phyloP scores from a whole-genome alignment of 2,888 invertebrate species.

The Tigriopus californicus region DNA sequence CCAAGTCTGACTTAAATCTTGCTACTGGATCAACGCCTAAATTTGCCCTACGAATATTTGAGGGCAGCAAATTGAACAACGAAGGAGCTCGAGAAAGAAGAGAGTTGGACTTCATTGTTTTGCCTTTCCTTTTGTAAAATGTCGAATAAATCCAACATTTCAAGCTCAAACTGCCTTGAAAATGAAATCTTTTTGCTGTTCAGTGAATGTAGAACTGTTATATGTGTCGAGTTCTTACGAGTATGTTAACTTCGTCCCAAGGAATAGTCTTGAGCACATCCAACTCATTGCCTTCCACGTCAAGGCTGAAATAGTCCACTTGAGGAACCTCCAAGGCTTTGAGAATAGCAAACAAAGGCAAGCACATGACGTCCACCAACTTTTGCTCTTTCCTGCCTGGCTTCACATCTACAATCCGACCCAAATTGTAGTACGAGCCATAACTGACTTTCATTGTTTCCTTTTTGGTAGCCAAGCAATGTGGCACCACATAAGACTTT shows the following conservation, averaged over 20 bases:
- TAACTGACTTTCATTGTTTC: conserved; percentile 9
- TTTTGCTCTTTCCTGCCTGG: conserved; percentile 16
- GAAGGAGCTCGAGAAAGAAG: too few relatives aligned
- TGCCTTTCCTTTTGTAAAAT: too few relatives aligned
- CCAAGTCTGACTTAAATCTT: too few relatives aligned
- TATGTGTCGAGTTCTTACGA: conserved; percentile 23
- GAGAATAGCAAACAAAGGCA: conserved; percentile 33
- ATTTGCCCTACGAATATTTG: too few relatives aligned
- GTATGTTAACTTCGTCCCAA: conserved; percentile 32
- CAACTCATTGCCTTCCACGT: conserved; percentile 36
- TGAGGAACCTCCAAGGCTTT: conserved; percentile 30
- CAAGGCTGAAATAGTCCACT: conserved; percentile 36
- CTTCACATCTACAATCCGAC: conserved; percentile 19
- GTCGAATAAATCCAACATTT: too few relatives aligned
- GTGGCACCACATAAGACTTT: conserved; percentile 31
- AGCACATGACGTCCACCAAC: conserved; percentile 32
- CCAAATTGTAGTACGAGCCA: neutral
- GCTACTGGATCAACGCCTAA: too few relatives aligned
- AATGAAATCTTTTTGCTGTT: too few relatives aligned
- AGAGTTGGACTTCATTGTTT: too few relatives aligned
- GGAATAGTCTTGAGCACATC: conserved; percentile 35
- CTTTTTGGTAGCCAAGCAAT: conserved; percentile 28
- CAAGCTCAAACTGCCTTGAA: too few relatives aligned
- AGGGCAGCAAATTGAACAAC: too few relatives aligned
- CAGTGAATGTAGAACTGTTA: too few relatives aligned